Percentiles rank a stretch among this genome's conserved stretches.
phyloP scores from a whole-genome alignment of 2,113 vertebrate genomes.

The Lophius piscatorius region DNA sequence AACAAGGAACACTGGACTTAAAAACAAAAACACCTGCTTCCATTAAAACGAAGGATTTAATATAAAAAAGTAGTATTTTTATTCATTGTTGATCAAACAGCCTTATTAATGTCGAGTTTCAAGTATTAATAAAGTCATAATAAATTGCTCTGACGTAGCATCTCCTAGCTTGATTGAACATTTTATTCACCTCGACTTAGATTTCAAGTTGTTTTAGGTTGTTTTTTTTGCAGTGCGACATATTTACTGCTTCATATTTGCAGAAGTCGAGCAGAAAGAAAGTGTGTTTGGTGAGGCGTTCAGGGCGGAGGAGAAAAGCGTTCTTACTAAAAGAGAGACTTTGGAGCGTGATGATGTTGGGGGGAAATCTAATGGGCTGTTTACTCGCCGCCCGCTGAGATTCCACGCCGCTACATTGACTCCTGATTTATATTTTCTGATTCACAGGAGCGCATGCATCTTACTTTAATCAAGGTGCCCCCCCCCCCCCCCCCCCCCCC shows the following conservation, averaged over 20 bases:
- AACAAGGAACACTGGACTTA: no score
- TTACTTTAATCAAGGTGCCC: conserved; percentile 78
- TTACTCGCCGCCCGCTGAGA: conserved; percentile 66
- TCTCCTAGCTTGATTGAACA: no score
- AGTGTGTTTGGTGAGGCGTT: conserved; percentile 56
- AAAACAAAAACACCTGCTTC: no score
- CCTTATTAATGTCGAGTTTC: no score
- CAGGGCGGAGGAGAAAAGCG: conserved; percentile 17
- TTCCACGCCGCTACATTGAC: conserved; percentile 61
- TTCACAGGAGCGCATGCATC: conserved; percentile 72
- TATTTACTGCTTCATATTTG: conserved; percentile 53
- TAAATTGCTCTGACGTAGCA: no score
- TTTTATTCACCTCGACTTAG: no score
- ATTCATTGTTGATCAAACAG: no score
- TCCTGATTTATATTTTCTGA: conserved; percentile 77
- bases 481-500: conserved; percentile 36
- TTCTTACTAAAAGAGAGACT: conserved; percentile 18
- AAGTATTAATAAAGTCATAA: no score
- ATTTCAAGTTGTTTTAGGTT: no score
- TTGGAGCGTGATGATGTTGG: conserved; percentile 58
- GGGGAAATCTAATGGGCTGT: conserved; percentile 76
- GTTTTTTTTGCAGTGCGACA: no score
- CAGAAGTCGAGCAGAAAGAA: conserved; percentile 62
- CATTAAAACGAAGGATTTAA: no score
- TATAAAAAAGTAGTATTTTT: no score